Evolutionary conservation across 2,113 vertebrate species (phyloP).

Genomic region (Alces alces): DNA sequence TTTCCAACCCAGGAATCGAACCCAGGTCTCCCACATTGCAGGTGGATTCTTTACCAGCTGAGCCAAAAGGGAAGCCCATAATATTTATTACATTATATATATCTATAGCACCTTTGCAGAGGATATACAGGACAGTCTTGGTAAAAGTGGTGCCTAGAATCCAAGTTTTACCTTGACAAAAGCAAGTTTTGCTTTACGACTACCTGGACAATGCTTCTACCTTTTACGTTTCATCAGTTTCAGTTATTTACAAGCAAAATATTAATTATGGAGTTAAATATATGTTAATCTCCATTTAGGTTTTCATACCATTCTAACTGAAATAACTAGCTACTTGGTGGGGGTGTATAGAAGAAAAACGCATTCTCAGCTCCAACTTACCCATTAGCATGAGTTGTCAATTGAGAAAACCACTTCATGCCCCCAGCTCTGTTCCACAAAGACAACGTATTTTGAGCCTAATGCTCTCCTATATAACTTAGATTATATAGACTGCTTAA

Average conservation of each 20-base stretch:
- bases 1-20: not conserved
- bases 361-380: not conserved
- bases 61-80: not conserved
- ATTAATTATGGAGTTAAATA: not conserved
- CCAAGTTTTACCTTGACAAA: not conserved
- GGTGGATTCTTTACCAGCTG: not conserved
- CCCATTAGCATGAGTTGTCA: not conserved
- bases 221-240: conserved; percentile 16
- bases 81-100: not conserved
- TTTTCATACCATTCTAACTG: conserved; percentile 11
- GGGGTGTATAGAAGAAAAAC: not conserved
- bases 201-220: not conserved
- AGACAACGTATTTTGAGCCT: not conserved
- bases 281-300: not conserved
- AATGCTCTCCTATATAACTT: not conserved
- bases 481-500: not conserved
- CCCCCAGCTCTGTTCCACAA: not conserved
- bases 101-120: not conserved
- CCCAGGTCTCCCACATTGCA: not conserved
- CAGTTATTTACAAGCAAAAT: not conserved
- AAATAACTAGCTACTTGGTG: not conserved
- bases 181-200: not conserved
- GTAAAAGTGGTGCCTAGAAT: not conserved
- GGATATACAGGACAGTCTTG: not conserved
- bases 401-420: not conserved